Conservation (phyloP, 2,113 vertebrate genomes). For the Australoheros scitulus region DNA sequence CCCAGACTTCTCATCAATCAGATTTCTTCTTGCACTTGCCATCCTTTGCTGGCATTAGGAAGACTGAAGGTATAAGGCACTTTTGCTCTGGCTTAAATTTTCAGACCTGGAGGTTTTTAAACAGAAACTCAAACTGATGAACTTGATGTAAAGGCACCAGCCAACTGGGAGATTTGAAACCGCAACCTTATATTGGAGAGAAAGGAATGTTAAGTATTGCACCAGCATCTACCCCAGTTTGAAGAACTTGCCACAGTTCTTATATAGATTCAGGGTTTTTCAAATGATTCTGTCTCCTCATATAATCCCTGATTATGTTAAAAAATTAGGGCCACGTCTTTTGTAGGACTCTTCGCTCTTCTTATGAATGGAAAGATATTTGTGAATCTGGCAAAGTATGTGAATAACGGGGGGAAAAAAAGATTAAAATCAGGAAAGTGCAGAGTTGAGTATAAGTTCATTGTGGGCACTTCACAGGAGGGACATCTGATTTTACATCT, state of each 20-base stretch:
- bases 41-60: background rate
- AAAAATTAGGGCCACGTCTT: no score
- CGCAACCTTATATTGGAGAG: background rate
- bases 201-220: background rate
- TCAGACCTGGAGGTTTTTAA: no score
- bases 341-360: background rate
- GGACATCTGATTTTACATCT: no score
- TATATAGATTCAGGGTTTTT: background rate
- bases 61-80: background rate
- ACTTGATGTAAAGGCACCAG: no score
- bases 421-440: background rate
- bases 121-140: background rate
- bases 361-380: background rate
- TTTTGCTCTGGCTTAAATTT: background rate
- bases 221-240: accelerated
- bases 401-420: background rate
- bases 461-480: background rate
- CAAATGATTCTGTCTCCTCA: no score
- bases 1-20: background rate
- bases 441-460: background rate
- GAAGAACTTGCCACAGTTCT: background rate
- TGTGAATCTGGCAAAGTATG: background rate
- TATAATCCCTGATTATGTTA: background rate
- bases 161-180: background rate
- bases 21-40: background rate